Evolutionary conservation across 1,140 invertebrate species (phyloP), one percentile per base, ranked within the genome.

Genomic region (Tetragonula clypearis): DNA sequence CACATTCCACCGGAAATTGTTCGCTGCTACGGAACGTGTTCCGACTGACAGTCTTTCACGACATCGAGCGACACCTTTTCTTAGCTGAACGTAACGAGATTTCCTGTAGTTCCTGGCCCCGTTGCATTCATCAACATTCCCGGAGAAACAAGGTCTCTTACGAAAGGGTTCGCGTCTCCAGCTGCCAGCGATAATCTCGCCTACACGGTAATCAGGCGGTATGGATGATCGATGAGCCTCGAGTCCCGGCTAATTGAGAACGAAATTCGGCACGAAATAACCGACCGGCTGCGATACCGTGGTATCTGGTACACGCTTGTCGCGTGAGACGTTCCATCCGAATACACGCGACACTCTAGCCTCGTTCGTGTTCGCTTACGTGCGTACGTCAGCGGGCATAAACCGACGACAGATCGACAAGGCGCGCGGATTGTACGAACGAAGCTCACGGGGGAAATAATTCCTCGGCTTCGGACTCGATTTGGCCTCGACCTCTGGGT

Each of bases 381-480:
- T 56, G 72, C 41, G 69, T 71, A 21, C 53, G 53, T 3, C 12
- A 30, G 17, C 77, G 71, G 35, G 68, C 75, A 86, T 76, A 82
- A 41, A 87, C 88, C 87, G 88, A 90, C 87, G 88, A 90, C 88
- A 85, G 88, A 90, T 90, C 75, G 88, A 76, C 88, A 72, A 87
- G 71, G 60, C 71, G 60, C 75, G 71, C 23, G n/a, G 82, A 56
- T 88, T 82, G 55, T 85, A 77, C 79, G 82, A 83, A 87, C 79
- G 82, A 83, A 87, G 71, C 53, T 79, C 85, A 41, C 35, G 74
- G 76, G 41, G 62, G 79, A 90, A 90, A 90, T 90, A 90, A 90
- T 90, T 90, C 88, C 85, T 77, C 66, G 74, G 14, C 71, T 69
- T 69, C 8, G 41, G 88, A 90, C 87, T 35, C 35, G 35, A 35